These are phyloP conservation scores for Myotis myotis DNA, from an alignment of 2,797 vertebrate genomes.

Conservation along the genomic window DNA sequence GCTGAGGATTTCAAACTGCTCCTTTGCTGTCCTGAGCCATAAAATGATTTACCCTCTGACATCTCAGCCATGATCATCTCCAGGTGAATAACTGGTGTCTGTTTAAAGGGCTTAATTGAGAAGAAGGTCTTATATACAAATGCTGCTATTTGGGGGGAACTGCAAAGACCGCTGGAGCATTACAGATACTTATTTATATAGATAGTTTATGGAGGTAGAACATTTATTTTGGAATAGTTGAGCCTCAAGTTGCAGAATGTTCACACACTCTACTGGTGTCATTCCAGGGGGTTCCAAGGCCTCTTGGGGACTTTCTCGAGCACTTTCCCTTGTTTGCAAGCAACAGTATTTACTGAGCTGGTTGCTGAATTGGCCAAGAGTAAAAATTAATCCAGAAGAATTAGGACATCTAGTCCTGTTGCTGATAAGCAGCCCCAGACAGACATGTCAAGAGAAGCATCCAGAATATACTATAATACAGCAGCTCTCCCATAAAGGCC, in stretches of 20 bases:
- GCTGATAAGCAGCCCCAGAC: not conserved
- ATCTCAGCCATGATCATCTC: not conserved
- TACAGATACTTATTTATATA: not conserved
- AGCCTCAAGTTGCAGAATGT: constrained; percentile 11
- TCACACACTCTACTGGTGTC: not conserved
- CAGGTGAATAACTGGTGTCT: not conserved
- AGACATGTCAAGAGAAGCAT: not conserved
- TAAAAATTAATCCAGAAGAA: constrained; percentile 46
- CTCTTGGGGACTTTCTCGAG: not conserved
- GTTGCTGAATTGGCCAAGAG: not conserved
- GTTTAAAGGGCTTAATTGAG: not conserved
- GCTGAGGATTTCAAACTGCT: constrained; percentile 18
- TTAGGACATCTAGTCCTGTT: not conserved
- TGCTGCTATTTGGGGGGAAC: not conserved
- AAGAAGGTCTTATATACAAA: not conserved
- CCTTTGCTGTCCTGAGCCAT: not conserved
- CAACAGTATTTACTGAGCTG: not conserved
- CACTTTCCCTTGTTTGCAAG: not conserved
- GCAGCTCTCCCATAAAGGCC: not conserved
- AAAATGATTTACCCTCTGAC: not conserved
- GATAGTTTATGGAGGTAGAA: not conserved
- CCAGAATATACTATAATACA: not conserved
- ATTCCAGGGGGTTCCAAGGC: not conserved
- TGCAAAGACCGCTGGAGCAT: not conserved
- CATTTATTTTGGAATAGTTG: constrained; percentile 1